phyloP scores from a whole-genome alignment of 2,113 vertebrate genomes.

The Heterotilapia buettikoferi region DNA sequence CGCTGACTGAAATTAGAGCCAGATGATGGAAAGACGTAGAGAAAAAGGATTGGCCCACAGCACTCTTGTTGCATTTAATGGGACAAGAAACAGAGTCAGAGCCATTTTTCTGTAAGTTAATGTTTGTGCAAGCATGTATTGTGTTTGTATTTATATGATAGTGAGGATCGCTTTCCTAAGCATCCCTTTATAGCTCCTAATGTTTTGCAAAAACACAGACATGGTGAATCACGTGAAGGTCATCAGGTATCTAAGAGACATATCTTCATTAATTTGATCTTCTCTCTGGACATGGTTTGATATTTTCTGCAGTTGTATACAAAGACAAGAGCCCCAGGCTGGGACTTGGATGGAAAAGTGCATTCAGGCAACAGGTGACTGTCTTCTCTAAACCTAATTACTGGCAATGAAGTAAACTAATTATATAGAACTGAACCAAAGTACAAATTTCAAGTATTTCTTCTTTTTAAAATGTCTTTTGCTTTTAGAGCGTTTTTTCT shows the following conservation, averaged over 20 bases:
- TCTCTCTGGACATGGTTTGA: constrained; percentile 30
- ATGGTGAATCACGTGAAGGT: constrained; percentile 6
- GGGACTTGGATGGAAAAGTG: constrained; percentile 11
- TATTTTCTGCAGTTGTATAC: constrained; percentile 15
- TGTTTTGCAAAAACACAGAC: neutral
- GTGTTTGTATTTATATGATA: neutral
- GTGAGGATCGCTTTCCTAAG: neutral
- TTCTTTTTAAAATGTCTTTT: neutral
- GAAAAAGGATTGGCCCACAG: neutral
- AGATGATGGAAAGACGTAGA: neutral
- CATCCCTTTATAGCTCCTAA: neutral
- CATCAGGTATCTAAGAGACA: constrained; percentile 8
- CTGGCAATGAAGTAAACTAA: neutral
- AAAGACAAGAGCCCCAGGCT: constrained; percentile 33
- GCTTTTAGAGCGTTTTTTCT: neutral
- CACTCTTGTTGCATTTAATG: neutral
- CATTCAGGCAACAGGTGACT: constrained; percentile 25
- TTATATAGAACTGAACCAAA: neutral
- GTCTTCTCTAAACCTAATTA: constrained; percentile 33
- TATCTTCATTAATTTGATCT: constrained; percentile 49
- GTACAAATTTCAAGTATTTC: neutral
- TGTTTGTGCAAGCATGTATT: neutral
- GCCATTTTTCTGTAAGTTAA: neutral
- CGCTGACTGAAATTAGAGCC: constrained; percentile 13
- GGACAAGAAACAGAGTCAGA: neutral